Base-by-base conservation (phyloP, 2,888 invertebrate genomes). In the Netelia melanura region DNA sequence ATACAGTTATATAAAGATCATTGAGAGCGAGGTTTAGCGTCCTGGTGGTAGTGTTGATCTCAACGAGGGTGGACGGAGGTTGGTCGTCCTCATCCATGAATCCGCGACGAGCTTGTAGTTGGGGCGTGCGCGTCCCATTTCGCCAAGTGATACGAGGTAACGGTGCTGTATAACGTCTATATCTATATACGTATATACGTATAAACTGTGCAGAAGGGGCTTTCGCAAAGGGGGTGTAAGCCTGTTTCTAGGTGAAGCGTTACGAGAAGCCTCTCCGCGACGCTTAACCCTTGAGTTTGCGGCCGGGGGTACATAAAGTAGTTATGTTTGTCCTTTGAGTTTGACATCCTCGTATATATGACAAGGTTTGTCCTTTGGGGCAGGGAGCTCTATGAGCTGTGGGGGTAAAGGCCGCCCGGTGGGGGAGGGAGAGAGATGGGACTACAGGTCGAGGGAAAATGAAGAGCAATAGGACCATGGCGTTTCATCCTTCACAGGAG, bases 291-390 rank as follows among this genome's bases (percentile, higher is more conserved):
- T 93, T 92, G 93, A 93, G 93, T 91, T 93, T 92, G 92, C 89
- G 92, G 93, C 89, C 89, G 90, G 88, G 91, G 65, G 56, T 64
- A 44, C 88, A 91, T 93, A 93, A 93, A 93, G 93, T 93, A 91
- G 93, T 93, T 93, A 93, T 93, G 92, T 92, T 93, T 93, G 93
- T 93, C 93, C 93, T 93, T 93, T 93, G 93, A 93, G 92, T 90
- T 72, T 90, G 91, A 90, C 90, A 67, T 54, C 44, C 56, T 25
- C 62, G 43, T 61, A 30, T 70, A 64, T 23, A 65, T n/a, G 68
- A 74, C 44, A 72, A 72, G 72, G 48, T 80, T 56, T 52, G 68
- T 77, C 79, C 79, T 80, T 65, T 72, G 79, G 79, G 71, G 64
- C 72, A 17, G 48, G 30, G 5, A 44, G 56, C 44, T 14, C 14